Conservation (phyloP, 2,888 invertebrate genomes). For the Cyaniris semiargus region DNA sequence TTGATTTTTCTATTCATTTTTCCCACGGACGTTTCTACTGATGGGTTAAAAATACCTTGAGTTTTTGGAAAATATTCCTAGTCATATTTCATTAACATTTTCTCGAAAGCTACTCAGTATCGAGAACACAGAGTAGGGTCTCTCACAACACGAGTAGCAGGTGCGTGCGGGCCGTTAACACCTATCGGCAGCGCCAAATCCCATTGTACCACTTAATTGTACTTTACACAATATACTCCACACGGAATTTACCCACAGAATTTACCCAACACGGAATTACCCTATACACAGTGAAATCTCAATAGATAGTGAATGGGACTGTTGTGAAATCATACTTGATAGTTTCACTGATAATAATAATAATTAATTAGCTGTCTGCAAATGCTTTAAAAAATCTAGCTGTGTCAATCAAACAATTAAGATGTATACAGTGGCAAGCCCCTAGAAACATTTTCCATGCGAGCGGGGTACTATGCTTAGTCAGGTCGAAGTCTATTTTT, state of each 20-base stretch:
- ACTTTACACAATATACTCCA: constrained; percentile 42
- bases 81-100: background rate
- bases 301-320: background rate
- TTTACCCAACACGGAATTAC: background rate
- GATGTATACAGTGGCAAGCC: too few relatives aligned
- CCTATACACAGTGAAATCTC: background rate
- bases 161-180: constrained; percentile 52
- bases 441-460: too few relatives aligned
- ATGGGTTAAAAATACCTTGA: too few relatives aligned
- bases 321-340: background rate
- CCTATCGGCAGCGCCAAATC: constrained; percentile 49
- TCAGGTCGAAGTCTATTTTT: too few relatives aligned
- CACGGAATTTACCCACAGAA: constrained; percentile 11
- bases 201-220: constrained; percentile 49
- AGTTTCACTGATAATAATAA: too few relatives aligned
- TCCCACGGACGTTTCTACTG: too few relatives aligned
- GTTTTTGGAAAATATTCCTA: background rate
- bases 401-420: too few relatives aligned
- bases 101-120: background rate
- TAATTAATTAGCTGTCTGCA: too few relatives aligned
- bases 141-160: constrained; percentile 46
- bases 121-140: constrained; percentile 41
- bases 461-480: too few relatives aligned
- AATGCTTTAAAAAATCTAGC: too few relatives aligned
- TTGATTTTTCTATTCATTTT: too few relatives aligned